phyloP scores from a whole-genome alignment of 2,888 invertebrate genomes.

The Drosophila aldrichi region DNA sequence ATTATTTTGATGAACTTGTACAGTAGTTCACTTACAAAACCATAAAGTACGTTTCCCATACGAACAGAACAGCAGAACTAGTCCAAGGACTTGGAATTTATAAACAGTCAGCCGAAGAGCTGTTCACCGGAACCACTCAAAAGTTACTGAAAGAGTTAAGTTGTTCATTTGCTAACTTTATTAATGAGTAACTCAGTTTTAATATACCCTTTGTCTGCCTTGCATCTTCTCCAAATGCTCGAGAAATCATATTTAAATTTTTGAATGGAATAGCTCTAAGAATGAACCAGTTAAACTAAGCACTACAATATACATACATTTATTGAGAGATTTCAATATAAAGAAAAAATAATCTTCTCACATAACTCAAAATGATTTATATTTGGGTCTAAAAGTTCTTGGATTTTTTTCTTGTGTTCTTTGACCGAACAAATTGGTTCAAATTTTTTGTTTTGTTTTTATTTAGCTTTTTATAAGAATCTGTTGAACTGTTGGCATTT shows the following conservation, averaged over 20 bases:
- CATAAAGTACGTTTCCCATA: no score
- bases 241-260: no score
- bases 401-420: background rate
- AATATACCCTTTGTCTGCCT: background rate
- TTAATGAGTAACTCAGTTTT: background rate
- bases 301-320: background rate
- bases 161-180: background rate
- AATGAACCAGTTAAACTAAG: background rate
- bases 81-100: no score
- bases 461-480: background rate
- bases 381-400: background rate
- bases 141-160: background rate
- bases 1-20: background rate
- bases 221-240: background rate
- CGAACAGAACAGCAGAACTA: background rate
- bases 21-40: no score
- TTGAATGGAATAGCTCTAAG: background rate
- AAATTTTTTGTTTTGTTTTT: background rate
- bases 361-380: conserved; percentile 10
- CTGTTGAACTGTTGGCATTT: conserved; percentile 3
- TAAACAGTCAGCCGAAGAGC: no score
- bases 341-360: background rate
- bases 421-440: background rate
- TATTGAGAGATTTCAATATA: background rate
- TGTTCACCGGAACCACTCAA: no score